Evolutionary conservation across 1,140 invertebrate species (phyloP), one percentile per base, ranked within the genome.

Genomic region (Lineus longissimus): DNA sequence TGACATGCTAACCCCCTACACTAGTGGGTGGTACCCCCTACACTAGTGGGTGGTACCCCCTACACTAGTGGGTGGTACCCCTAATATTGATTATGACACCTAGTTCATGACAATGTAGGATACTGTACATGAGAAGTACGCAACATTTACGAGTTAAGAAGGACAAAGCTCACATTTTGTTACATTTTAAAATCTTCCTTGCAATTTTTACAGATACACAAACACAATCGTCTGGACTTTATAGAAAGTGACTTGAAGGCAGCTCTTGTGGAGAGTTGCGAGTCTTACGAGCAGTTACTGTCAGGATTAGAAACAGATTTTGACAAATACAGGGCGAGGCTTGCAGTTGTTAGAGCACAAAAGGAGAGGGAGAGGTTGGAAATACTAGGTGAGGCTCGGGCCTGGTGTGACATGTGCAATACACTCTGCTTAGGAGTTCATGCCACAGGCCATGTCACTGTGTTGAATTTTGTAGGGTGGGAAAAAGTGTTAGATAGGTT

Each of bases 201-300:
- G 55, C 17, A 33, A n/a, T n/a, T 61, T 19, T 70, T 68, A 19
- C 57, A 82, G 79, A 81, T 81, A 66, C 75, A 84, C 54, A 82
- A 82, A 64, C 77, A 83, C 59, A 77, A 85, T 13, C 81, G 85
- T 69, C 58, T 74, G 29, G 84, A 89, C 76, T 77, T 89, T 55
- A 84, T 87, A 70, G 86, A 88, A 70, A 85, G 85, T 2, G 81
- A 87, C 61, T 73, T 90, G 43, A 85, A 86, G 68, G 84, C 84
- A 22, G 84, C 84, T 22, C 51, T 90, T 15, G 55, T 84, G 4
- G 85, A 87, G 54, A 84, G 86, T 73, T 76, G 75, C 61, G 71
- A 77, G 40, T 63, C 71, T 19, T 68, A 71, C 33, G 63, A 74
- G 64, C 66, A 70, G 25, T 58, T 68, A 31, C 55, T 79, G 13